Evolutionary conservation across 2,888 invertebrate genomes (phyloP), one percentile per base, ranked within the genome.

Genomic region (Bimastos eiseni): DNA sequence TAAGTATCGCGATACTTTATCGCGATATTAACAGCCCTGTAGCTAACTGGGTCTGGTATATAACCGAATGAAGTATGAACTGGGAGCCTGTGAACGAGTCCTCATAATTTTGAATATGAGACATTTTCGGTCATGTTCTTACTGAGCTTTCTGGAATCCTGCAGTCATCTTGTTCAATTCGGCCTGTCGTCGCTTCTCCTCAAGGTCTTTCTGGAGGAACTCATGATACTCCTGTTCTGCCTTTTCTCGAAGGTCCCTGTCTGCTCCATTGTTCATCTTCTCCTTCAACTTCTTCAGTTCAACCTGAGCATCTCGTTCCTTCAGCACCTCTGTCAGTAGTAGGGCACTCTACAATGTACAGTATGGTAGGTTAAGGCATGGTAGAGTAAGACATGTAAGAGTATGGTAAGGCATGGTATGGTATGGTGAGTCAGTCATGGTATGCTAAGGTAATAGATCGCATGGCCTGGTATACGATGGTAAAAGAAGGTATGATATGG

Each of bases 221-320:
- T 94, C 93, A 89, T 94, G 94, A 90, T 94, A 93, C n/a, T 94
- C 94, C 41, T 92, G 92, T 89, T 92, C 92, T 34, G 92, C 93
- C 34, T 92, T 91, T 55, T 94, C 93, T 41, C 83, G 33, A 34
- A 83, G 4, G n/a, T 84, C 83, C n/a, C 34, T 83, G 30, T 90
- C 90, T 4, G 41, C 70, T 21, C 49, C 37, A 36, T n/a, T 83
- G 33, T 90, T 83, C 33, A 88, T 89, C 30, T 30, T n/a, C 19
- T 83, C 86, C 55, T 88, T 49, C 89, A 92, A 44, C 17, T 41
- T 44, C 90, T 95, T 95, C 89, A 95, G 93, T 91, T 95, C 95
- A 15, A 95, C 88, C 92, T 95, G 95, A 44, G 95, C 95, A 84
- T 95, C 95, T 36, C 95, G 93, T 92, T 95, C 95, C 92, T 95